A percentile compares a stretch with the other conserved stretches of the same genome.
Conservation (phyloP, 2,797 vertebrate genomes). For the Melanotaenia nigrans region DNA sequence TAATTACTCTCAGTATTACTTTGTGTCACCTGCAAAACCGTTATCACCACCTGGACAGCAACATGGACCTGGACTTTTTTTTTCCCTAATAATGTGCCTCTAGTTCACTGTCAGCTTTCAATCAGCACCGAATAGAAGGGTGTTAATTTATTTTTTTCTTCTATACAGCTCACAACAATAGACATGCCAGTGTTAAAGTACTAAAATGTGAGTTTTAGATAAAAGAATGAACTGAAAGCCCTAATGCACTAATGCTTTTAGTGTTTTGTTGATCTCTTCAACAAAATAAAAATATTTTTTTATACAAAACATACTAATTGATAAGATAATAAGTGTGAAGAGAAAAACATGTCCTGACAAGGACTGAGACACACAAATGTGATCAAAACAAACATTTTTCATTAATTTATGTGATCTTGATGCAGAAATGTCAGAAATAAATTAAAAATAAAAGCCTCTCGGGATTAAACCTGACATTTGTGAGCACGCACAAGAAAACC, state of each 20-base stretch:
- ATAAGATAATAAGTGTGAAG: conserved; percentile 24
- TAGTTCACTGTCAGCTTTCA: conserved; percentile 4
- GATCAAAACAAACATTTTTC: conserved; percentile 23
- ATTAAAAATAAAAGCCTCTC: conserved; percentile 14
- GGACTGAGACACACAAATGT: neutral
- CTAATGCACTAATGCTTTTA: neutral
- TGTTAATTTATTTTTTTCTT: neutral
- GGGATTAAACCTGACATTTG: conserved; percentile 16
- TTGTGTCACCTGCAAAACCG: conserved; percentile 59
- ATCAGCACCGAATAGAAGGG: neutral
- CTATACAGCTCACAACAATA: conserved; percentile 8
- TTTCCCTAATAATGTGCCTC: conserved; percentile 7
- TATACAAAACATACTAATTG: conserved; percentile 37
- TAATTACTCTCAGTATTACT: conserved; percentile 74
- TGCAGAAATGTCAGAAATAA: conserved; percentile 15
- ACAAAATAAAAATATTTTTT: conserved; percentile 10
- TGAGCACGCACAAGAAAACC: neutral
- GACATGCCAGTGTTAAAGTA: conserved; percentile 17
- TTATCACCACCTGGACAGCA: conserved; percentile 31
- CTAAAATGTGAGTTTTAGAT: conserved; percentile 22
- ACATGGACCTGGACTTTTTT: neutral
- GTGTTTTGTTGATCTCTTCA: conserved; percentile 7
- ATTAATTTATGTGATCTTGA: neutral
- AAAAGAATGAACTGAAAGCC: neutral
- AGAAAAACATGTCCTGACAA: conserved; percentile 16